Percentiles rank a stretch among this genome's conserved stretches.
These are phyloP conservation scores for Cheilosia scutellata DNA, from an alignment of 2,888 invertebrate genomes.

Conservation along the genomic window DNA sequence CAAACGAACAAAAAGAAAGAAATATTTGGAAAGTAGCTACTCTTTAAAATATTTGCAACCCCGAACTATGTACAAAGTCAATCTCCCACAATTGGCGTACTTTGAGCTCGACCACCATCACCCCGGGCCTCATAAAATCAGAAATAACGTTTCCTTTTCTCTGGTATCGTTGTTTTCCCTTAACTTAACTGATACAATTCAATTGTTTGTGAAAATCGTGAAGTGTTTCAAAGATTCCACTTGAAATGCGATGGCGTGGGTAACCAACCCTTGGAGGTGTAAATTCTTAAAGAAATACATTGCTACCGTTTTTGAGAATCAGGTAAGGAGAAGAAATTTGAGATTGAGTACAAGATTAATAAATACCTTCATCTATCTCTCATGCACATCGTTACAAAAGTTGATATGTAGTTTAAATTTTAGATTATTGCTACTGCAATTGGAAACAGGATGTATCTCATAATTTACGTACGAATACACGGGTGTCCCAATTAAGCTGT, in stretches of 20 bases:
- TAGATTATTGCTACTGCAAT: too few relatives aligned
- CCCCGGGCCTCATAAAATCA: neutral
- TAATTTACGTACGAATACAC: too few relatives aligned
- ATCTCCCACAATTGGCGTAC: neutral
- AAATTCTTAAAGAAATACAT: neutral
- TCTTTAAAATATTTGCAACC: constrained; percentile 14
- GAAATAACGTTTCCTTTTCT: constrained; percentile 17
- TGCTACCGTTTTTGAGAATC: neutral
- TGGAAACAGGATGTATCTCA: too few relatives aligned
- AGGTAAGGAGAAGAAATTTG: constrained; percentile 17
- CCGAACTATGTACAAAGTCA: neutral
- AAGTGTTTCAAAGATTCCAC: constrained; percentile 29
- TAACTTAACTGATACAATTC: neutral
- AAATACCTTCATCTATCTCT: neutral
- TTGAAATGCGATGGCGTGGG: neutral
- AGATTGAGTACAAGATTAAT: constrained; percentile 30
- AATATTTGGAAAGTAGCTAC: constrained; percentile 22
- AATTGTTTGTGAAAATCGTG: neutral
- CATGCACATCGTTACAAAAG: too few relatives aligned
- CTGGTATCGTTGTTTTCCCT: neutral
- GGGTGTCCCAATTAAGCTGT: too few relatives aligned
- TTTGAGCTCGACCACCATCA: neutral
- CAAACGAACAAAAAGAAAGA: neutral
- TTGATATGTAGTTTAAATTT: too few relatives aligned
- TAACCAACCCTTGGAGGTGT: constrained; percentile 15